Evolutionary conservation across 2,113 vertebrate species (phyloP).

Genomic region (Anas platyrhynchos): DNA sequence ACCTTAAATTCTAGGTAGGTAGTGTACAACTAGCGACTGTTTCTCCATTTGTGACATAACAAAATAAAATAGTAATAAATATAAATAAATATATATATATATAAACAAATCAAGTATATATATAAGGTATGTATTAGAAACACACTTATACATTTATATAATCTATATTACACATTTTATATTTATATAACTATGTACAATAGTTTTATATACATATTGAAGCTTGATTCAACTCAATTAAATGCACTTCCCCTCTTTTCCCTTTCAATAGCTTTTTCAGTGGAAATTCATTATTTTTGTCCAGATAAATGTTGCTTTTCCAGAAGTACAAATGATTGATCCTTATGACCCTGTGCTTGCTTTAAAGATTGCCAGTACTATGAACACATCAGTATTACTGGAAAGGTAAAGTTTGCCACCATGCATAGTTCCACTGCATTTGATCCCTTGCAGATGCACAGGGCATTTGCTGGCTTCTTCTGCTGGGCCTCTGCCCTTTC

Average conservation of each 20-base stretch:
- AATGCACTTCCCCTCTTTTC: background rate
- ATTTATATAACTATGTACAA: no score
- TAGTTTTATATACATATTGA: no score
- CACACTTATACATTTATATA: no score
- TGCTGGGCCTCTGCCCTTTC: background rate
- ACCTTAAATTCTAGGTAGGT: background rate
- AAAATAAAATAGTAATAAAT: background rate
- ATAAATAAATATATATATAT: background rate
- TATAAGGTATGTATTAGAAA: no score
- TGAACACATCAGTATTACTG: background rate
- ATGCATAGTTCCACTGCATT: background rate
- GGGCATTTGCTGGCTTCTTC: background rate
- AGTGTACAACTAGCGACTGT: background rate
- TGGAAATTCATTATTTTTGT: background rate
- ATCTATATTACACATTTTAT: no score
- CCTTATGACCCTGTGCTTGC: background rate
- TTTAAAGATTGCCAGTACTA: background rate
- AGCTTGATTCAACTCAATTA: background rate
- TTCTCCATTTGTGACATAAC: background rate
- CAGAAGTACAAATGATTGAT: background rate
- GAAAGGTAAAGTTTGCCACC: background rate
- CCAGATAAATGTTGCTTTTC: background rate
- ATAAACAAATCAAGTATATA: background rate
- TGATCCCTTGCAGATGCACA: background rate
- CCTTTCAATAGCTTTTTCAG: background rate